Conservation (phyloP, 2,888 invertebrate species). For the Coremacera marginata region DNA sequence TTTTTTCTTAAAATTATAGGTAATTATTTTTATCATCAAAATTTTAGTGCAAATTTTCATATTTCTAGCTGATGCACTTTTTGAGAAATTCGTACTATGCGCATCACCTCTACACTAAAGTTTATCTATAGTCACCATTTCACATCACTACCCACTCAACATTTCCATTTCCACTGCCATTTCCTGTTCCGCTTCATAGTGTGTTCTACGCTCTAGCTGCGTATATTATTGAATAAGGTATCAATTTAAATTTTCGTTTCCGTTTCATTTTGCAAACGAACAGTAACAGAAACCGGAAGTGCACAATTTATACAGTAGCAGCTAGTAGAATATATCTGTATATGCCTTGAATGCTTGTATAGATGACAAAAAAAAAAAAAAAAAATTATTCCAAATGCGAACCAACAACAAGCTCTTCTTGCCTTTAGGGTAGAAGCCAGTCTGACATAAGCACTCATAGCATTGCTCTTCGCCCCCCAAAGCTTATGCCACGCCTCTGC, state of each 20-base stretch:
- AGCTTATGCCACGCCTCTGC: background rate
- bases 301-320: conserved; percentile 38
- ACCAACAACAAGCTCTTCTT: background rate
- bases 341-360: too few species aligned
- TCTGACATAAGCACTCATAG: background rate
- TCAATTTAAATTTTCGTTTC: conserved; percentile 45
- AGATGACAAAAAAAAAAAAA: too few species aligned
- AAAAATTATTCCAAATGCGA: too few species aligned
- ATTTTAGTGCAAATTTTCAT: too few species aligned
- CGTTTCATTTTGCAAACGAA: conserved; percentile 30
- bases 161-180: background rate
- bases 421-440: background rate
- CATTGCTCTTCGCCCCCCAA: background rate
- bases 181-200: conserved; percentile 3
- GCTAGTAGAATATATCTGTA: too few species aligned
- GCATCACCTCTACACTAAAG: too few species aligned
- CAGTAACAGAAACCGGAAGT: conserved; percentile 36
- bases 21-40: too few species aligned
- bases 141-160: background rate
- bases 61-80: too few species aligned
- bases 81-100: too few species aligned
- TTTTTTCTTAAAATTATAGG: too few species aligned
- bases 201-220: background rate
- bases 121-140: background rate
- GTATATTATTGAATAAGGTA: conserved; percentile 34